A percentile compares a stretch with the other conserved stretches of the same genome.
phyloP scores from a whole-genome alignment of 1,140 invertebrate species.

The Drosophila auraria region DNA sequence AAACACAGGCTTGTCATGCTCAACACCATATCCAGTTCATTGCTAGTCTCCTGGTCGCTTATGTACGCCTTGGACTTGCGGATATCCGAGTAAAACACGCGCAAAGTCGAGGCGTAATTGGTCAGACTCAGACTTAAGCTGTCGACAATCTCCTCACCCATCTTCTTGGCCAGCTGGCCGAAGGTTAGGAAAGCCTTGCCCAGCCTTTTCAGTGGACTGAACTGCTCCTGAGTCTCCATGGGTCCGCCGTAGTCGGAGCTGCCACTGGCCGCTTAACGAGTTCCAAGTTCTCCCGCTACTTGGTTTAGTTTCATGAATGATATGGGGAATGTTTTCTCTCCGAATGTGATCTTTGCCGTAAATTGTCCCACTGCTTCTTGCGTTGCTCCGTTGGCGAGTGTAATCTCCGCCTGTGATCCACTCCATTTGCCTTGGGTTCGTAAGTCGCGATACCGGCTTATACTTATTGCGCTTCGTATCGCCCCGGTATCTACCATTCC shows the following conservation, averaged over 20 bases:
- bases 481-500: too few species aligned
- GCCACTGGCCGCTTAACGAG: constrained; percentile 88
- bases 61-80: constrained; percentile 79
- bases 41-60: constrained; percentile 45
- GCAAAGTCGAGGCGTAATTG: constrained; percentile 70
- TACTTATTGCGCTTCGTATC: too few species aligned
- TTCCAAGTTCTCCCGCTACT: constrained; percentile 86
- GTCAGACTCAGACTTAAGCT: constrained; percentile 55
- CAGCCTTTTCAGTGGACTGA: constrained; percentile 58
- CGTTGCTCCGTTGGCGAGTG: too few species aligned
- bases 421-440: too few species aligned
- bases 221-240: constrained; percentile 86
- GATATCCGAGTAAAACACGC: constrained; percentile 76
- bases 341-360: too few species aligned
- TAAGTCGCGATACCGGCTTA: too few species aligned
- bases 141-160: constrained; percentile 67
- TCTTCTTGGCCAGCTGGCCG: constrained; percentile 61
- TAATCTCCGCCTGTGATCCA: too few species aligned
- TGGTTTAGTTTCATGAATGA: too few species aligned
- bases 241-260: constrained; percentile 88
- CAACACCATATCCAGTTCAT: too few species aligned
- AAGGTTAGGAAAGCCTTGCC: constrained; percentile 62
- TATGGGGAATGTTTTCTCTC: too few species aligned
- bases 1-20: too few species aligned
- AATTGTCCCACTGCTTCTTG: too few species aligned